These are phyloP conservation scores for Sebastes iracundus DNA, from an alignment of 2,797 vertebrate genomes.

Conservation along the genomic window DNA sequence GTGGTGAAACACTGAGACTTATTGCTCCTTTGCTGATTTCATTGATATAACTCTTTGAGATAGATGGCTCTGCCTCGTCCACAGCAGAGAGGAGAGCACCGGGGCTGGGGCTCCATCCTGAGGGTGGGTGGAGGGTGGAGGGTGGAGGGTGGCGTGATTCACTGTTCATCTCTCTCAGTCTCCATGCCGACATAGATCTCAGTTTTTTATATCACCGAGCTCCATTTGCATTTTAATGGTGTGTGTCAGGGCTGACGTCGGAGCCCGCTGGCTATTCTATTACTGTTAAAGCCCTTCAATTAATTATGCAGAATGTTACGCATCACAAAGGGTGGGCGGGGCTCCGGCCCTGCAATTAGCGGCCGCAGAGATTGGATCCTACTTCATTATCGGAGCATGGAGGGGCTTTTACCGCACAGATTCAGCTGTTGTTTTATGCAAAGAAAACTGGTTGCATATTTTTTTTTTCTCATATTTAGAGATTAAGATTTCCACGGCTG, in stretches of 20 bases:
- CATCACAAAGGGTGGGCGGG: slow-evolving; percentile 68
- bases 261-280: slow-evolving; percentile 67
- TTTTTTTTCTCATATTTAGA: slow-evolving; percentile 32
- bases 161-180: slow-evolving; percentile 54
- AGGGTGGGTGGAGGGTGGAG: background rate
- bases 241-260: slow-evolving; percentile 67
- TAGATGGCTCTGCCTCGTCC: slow-evolving; percentile 13
- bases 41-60: slow-evolving; percentile 46
- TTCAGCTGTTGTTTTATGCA: background rate
- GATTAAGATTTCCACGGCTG: slow-evolving; percentile 48
- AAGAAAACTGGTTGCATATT: slow-evolving; percentile 5
- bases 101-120: slow-evolving; percentile 12
- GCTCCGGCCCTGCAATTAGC: slow-evolving; percentile 51
- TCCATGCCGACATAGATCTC: slow-evolving; percentile 65
- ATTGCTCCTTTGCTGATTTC: slow-evolving; percentile 41
- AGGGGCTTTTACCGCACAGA: slow-evolving; percentile 3
- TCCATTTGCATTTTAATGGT: slow-evolving; percentile 82
- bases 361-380: slow-evolving; percentile 37
- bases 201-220: slow-evolving; percentile 65
- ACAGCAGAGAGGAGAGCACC: background rate
- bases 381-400: slow-evolving; percentile 33
- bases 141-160: slow-evolving; percentile 51
- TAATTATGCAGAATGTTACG: slow-evolving; percentile 76
- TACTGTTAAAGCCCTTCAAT: slow-evolving; percentile 69
- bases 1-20: slow-evolving; percentile 43